Percentiles rank a stretch among this genome's conserved stretches.
Evolutionary conservation across 2,113 vertebrate genomes (phyloP).

Genomic region (Centropus unirufus): DNA sequence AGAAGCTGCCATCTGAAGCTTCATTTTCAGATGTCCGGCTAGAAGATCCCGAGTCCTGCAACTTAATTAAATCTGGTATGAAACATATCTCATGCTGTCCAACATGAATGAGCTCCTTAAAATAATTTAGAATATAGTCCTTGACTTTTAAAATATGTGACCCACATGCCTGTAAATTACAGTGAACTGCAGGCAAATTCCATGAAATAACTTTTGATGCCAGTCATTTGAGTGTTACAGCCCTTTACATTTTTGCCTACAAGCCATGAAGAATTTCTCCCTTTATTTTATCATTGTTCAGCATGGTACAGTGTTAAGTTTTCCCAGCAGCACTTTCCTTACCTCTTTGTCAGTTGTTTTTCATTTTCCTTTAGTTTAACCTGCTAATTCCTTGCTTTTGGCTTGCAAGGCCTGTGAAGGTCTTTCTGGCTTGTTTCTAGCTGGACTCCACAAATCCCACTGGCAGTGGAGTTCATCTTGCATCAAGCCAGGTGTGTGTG

Average conservation of each 20-base stretch:
- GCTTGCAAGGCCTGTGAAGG: neutral
- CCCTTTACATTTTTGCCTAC: neutral
- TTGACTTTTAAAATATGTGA: neutral
- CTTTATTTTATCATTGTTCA: neutral
- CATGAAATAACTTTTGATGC: neutral
- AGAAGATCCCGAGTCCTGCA: constrained; percentile 83
- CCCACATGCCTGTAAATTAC: neutral
- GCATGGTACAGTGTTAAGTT: neutral
- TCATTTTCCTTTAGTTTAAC: neutral
- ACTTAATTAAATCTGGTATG: constrained; percentile 83
- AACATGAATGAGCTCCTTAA: neutral
- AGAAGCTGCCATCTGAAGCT: constrained; percentile 81
- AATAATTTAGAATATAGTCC: neutral
- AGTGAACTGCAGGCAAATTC: neutral
- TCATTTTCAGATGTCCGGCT: constrained; percentile 89
- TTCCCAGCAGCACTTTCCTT: neutral
- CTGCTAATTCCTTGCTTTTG: neutral
- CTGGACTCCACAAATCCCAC: neutral
- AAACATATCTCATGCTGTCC: neutral
- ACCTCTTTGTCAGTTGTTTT: neutral
- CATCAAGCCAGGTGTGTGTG: neutral
- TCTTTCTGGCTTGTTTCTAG: neutral
- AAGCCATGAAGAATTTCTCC: neutral
- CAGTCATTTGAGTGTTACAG: neutral
- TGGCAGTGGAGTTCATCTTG: neutral